phyloP scores from a whole-genome alignment of 2,888 invertebrate genomes.

The Drosophila mimetica region DNA sequence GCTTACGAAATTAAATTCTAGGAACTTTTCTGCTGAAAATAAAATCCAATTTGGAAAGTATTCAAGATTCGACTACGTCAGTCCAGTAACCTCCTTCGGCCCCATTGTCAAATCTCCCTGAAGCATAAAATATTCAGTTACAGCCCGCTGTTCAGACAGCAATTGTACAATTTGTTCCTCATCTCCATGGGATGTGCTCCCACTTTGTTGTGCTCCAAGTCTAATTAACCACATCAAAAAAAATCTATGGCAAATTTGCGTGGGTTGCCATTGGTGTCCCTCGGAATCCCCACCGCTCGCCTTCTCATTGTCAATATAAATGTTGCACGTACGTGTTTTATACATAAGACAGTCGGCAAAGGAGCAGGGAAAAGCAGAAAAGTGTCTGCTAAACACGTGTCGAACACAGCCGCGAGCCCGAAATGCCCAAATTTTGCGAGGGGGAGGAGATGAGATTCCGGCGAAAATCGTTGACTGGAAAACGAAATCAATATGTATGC shows the following conservation, averaged over 20 bases:
- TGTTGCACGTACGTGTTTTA: conserved; percentile 73
- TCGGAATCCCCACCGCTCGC: conserved; percentile 10
- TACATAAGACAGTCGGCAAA: conserved; percentile 41
- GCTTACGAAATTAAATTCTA: no score
- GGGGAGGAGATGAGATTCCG: conserved; percentile 1
- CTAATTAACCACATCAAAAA: conserved; percentile 75
- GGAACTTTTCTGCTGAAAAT: neutral
- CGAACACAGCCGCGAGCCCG: conserved; percentile 43
- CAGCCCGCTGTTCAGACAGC: conserved; percentile 31
- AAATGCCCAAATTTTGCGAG: conserved; percentile 14
- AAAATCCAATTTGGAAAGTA: conserved; percentile 41
- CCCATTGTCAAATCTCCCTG: conserved; percentile 42
- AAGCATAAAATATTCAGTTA: conserved; percentile 73
- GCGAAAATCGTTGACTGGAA: conserved; percentile 34
- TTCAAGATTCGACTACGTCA: conserved; percentile 46
- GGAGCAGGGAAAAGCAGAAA: conserved; percentile 40
- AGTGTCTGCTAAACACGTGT: conserved; percentile 68
- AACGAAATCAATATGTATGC: conserved; percentile 39
- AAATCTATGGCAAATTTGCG: conserved; percentile 73
- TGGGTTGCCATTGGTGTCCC: conserved; percentile 47
- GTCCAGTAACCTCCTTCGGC: neutral
- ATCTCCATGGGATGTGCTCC: conserved; percentile 31
- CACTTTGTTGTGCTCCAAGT: conserved; percentile 70
- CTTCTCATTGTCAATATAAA: conserved; percentile 59
- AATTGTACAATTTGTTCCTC: conserved; percentile 62